These are phyloP conservation scores for Lithophane socia DNA, from an alignment of 2,888 invertebrate genomes.

Conservation along the genomic window DNA sequence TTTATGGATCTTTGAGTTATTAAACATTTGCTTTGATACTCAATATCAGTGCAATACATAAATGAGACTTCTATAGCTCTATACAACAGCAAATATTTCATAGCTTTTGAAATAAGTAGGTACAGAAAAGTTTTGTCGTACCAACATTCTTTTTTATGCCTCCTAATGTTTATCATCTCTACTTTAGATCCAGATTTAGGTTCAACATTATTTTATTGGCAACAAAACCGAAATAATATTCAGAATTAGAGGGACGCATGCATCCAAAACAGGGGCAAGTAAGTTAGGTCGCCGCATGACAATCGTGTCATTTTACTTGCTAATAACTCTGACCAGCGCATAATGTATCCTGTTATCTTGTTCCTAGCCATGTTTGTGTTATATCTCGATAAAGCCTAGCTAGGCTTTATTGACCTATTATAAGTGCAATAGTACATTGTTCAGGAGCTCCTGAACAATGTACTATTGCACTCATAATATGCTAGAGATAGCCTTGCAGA, in stretches of 20 bases:
- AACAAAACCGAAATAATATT: constrained; percentile 18
- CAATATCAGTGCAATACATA: neutral
- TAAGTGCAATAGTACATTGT: too few relatives aligned
- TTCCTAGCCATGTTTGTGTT: constrained; percentile 53
- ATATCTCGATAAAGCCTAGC: constrained; percentile 54
- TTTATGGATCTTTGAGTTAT: constrained; percentile 31
- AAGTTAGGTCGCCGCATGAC: constrained; percentile 74
- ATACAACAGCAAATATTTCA: neutral
- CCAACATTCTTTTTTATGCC: too few relatives aligned
- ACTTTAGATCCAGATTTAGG: neutral
- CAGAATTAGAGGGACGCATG: constrained; percentile 50
- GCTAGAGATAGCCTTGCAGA: constrained; percentile 3
- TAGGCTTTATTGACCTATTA: too few relatives aligned
- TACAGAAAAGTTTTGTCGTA: neutral
- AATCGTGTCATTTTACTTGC: constrained; percentile 81
- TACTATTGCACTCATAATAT: constrained; percentile 8
- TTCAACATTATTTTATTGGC: neutral
- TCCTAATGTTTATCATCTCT: neutral
- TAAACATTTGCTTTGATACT: constrained; percentile 15
- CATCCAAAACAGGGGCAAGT: constrained; percentile 65
- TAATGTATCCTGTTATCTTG: constrained; percentile 72
- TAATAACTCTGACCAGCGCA: constrained; percentile 74
- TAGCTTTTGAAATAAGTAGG: neutral
- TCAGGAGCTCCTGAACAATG: constrained; percentile 38
- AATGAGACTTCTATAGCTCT: neutral